Evolutionary conservation across 1,140 invertebrate species (phyloP).

Genomic region (Hirudo medicinalis): DNA sequence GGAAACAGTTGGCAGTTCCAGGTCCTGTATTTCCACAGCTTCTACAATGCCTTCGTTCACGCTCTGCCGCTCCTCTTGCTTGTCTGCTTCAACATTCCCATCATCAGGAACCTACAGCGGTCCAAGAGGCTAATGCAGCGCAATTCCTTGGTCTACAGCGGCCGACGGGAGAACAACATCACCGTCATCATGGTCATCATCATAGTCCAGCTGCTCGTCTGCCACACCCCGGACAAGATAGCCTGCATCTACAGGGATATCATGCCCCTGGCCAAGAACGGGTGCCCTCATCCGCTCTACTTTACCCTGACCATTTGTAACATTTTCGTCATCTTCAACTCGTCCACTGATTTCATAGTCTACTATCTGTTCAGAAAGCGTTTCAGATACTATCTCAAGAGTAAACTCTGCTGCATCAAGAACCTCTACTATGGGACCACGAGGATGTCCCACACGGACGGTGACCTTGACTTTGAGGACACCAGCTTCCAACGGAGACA

Average conservation of each 20-base stretch:
- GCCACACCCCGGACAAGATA: constrained; percentile 20
- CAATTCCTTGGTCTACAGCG: constrained; percentile 11
- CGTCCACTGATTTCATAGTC: constrained; percentile 21
- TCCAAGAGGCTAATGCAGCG: constrained; percentile 10
- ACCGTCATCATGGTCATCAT: constrained; percentile 22
- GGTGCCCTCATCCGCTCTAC: constrained; percentile 11
- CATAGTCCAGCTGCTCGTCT: constrained; percentile 18
- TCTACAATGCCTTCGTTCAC: constrained; percentile 21
- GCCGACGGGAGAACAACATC: constrained; percentile 20
- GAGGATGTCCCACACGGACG: not conserved
- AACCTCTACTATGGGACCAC: not conserved
- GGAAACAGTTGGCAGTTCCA: constrained; percentile 15
- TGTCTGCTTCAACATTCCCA: constrained; percentile 17
- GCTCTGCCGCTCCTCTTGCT: constrained; percentile 19
- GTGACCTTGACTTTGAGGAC: not conserved
- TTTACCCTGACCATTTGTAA: constrained; percentile 8
- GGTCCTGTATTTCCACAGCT: constrained; percentile 16
- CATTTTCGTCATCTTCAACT: constrained; percentile 21
- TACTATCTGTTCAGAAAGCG: constrained; percentile 21
- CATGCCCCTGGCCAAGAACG: not conserved
- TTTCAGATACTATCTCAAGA: constrained; percentile 17
- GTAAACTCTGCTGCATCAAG: constrained; percentile 2
- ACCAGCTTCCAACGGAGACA: not conserved
- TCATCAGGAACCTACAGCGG: constrained; percentile 12
- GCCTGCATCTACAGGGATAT: constrained; percentile 7